Conservation (phyloP, 2,113 vertebrate species). For the Mormoops blainvillei region DNA sequence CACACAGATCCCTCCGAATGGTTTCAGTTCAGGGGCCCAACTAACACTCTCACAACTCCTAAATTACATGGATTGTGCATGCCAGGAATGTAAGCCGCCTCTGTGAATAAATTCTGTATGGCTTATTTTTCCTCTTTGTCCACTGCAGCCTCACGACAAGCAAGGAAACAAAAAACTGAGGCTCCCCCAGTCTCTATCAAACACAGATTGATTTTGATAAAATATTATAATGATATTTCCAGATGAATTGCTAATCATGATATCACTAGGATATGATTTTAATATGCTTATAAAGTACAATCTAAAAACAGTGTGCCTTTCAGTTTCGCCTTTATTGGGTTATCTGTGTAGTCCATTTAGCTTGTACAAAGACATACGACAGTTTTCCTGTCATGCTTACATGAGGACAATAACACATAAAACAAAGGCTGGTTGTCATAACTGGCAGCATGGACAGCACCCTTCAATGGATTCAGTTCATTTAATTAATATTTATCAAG, state of each 20-base stretch:
- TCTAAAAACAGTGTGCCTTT: background rate
- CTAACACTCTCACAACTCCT: background rate
- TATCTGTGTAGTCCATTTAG: background rate
- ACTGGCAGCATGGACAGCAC: constrained; percentile 1
- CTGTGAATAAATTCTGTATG: background rate
- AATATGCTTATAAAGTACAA: background rate
- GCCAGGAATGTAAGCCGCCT: background rate
- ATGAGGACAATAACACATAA: background rate
- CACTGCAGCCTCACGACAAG: too few relatives aligned
- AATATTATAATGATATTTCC: background rate
- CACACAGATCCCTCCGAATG: background rate
- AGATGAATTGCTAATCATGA: background rate
- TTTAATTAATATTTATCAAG: constrained; percentile 71
- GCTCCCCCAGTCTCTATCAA: background rate
- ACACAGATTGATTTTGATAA: background rate
- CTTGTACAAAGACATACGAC: background rate
- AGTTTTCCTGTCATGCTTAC: background rate
- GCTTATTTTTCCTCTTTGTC: background rate
- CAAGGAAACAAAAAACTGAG: background rate
- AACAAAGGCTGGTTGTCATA: constrained; percentile 33
- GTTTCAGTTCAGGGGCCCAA: background rate
- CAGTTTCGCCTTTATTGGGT: background rate
- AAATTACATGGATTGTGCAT: background rate
- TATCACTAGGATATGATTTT: background rate
- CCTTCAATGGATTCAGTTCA: constrained; percentile 36